Percentiles rank a stretch among this genome's conserved stretches.
Conservation (phyloP, 2,113 vertebrate genomes). For the Prochilodus magdalenae region DNA sequence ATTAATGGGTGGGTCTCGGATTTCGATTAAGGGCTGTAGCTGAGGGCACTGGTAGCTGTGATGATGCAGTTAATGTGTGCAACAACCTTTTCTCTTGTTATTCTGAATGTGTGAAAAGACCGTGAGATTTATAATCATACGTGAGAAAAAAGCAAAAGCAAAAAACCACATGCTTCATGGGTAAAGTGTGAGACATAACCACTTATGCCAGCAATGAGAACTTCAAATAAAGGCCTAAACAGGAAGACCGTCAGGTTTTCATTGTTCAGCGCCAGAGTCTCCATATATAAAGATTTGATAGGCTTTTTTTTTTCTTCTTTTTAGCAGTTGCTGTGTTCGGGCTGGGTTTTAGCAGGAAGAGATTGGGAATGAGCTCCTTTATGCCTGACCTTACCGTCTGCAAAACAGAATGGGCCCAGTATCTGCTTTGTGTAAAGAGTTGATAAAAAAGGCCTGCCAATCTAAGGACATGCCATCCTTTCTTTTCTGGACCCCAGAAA, state of each 20-base stretch:
- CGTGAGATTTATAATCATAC: neutral
- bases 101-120: neutral
- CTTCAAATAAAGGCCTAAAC: neutral
- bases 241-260: neutral
- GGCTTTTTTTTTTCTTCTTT: neutral
- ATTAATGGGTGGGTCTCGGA: no score
- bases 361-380: neutral
- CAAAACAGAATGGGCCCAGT: neutral
- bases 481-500: neutral
- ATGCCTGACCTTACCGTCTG: neutral
- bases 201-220: neutral
- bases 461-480: neutral
- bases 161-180: neutral
- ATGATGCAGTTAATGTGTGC: neutral
- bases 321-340: neutral
- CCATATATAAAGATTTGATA: neutral
- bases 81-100: neutral
- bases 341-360: neutral
- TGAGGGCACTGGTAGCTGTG: no score
- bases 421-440: neutral
- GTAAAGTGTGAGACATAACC: neutral
- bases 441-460: slow-evolving; percentile 1
- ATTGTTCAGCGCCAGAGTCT: no score
- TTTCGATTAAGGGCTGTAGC: no score
- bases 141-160: neutral